These are phyloP conservation scores for Hypomesus transpacificus DNA, from an alignment of 2,113 vertebrate genomes.

Conservation along the genomic window DNA sequence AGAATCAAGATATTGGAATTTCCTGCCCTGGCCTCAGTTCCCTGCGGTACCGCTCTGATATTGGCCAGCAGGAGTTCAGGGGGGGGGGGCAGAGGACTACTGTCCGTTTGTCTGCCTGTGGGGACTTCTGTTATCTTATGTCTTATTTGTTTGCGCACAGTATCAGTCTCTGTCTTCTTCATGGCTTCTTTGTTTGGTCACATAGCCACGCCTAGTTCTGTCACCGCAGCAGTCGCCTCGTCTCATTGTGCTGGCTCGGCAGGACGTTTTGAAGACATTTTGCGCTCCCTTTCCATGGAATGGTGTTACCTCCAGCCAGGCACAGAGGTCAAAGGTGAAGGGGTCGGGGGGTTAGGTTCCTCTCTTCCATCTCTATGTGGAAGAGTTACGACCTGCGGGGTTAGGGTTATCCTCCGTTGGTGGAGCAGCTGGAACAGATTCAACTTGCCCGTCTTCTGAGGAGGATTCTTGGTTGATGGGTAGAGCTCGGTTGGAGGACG, in stretches of 20 bases:
- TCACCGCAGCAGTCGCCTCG: no score
- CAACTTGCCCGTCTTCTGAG: background rate
- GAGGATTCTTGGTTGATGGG: no score
- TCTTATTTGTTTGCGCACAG: background rate
- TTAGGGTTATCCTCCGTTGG: background rate
- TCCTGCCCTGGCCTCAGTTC: constrained; percentile 34
- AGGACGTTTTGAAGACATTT: background rate
- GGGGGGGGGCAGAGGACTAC: no score
- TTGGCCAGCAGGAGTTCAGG: background rate
- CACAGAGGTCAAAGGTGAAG: background rate
- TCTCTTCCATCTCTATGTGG: background rate
- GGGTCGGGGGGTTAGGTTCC: background rate
- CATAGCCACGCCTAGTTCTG: no score
- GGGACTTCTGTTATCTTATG: background rate
- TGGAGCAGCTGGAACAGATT: background rate
- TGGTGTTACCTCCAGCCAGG: background rate
- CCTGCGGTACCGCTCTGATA: background rate
- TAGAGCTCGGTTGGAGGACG: no score
- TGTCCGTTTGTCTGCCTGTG: background rate
- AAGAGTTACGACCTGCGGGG: background rate
- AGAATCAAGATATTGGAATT: constrained; percentile 51
- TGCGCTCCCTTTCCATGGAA: background rate
- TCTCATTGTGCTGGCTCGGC: no score
- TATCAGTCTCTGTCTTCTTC: background rate
- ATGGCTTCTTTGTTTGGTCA: background rate